These are phyloP conservation scores for Sisyra terminalis DNA, from an alignment of 2,888 invertebrate species.

Conservation along the genomic window DNA sequence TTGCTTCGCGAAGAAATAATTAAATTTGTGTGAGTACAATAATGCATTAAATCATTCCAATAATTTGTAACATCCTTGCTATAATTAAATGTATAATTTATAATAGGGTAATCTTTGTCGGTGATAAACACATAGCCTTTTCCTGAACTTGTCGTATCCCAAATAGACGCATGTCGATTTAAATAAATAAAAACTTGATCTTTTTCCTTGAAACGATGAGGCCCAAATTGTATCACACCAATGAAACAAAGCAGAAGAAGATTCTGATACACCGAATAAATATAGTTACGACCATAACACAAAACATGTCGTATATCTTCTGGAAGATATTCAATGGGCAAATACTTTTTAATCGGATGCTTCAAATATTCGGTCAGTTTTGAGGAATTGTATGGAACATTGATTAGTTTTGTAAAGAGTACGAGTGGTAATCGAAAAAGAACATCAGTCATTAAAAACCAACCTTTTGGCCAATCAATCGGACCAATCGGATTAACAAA, in stretches of 20 bases:
- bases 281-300: conserved; percentile 37
- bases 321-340: conserved; percentile 43
- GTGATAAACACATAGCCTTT: conserved; percentile 43
- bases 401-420: conserved; percentile 43
- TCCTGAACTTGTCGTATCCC: conserved; percentile 46
- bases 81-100: conserved; percentile 35
- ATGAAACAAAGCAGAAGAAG: conserved; percentile 42
- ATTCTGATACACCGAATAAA: conserved; percentile 36
- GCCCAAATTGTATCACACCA: conserved; percentile 52
- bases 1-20: neutral
- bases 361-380: conserved; percentile 38
- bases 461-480: conserved; percentile 36
- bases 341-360: conserved; percentile 49
- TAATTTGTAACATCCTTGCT: conserved; percentile 39
- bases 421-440: conserved; percentile 51
- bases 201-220: conserved; percentile 44
- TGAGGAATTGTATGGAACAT: conserved; percentile 33
- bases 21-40: conserved; percentile 47
- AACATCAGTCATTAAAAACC: conserved; percentile 53
- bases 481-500: conserved; percentile 50
- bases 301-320: conserved; percentile 30
- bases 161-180: conserved; percentile 39
- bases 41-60: conserved; percentile 51
- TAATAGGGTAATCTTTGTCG: conserved; percentile 36
- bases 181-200: conserved; percentile 54